Conservation (phyloP, 2,797 vertebrate species). For the Esox masquinongy region DNA sequence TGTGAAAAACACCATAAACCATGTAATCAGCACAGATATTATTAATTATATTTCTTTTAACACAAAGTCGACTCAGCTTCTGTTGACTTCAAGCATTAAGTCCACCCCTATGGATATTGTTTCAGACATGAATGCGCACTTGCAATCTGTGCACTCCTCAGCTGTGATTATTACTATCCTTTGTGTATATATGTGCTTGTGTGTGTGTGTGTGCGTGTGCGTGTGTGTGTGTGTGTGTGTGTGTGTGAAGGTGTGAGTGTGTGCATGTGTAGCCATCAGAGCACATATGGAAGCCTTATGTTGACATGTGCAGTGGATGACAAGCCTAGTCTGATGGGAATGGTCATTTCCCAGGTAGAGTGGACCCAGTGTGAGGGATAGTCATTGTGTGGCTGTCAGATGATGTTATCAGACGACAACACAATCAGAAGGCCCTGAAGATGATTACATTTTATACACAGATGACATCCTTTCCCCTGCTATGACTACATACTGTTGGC, state of each 20-base stretch:
- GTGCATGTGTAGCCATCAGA: conserved; percentile 30
- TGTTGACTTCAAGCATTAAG: conserved; percentile 12
- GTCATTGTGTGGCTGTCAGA: conserved; percentile 65
- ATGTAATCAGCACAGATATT: not conserved
- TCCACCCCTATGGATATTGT: not conserved
- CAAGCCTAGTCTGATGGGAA: conserved; percentile 57
- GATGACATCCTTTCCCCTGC: conserved; percentile 73
- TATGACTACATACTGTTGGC: conserved; percentile 62
- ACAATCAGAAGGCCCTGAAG: conserved; percentile 62
- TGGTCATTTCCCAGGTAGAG: conserved; percentile 76
- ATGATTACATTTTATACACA: conserved; percentile 80
- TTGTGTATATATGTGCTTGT: not conserved
- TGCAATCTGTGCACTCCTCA: conserved; percentile 10
- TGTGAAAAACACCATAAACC: not conserved
- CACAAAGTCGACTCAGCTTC: not conserved
- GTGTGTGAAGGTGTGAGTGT: conserved; percentile 9
- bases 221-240: conserved; percentile 7
- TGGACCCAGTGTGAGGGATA: conserved; percentile 61
- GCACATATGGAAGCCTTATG: conserved; percentile 46
- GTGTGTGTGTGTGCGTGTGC: conserved; percentile 1
- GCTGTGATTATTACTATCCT: not conserved
- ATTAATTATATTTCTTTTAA: conserved; percentile 1
- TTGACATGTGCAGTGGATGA: conserved; percentile 57
- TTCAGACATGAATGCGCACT: conserved; percentile 3
- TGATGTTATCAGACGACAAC: conserved; percentile 60